Evolutionary conservation across 1,140 invertebrate species (phyloP), one percentile per base, ranked within the genome.

Genomic region (Drosophila prosaltans): DNA sequence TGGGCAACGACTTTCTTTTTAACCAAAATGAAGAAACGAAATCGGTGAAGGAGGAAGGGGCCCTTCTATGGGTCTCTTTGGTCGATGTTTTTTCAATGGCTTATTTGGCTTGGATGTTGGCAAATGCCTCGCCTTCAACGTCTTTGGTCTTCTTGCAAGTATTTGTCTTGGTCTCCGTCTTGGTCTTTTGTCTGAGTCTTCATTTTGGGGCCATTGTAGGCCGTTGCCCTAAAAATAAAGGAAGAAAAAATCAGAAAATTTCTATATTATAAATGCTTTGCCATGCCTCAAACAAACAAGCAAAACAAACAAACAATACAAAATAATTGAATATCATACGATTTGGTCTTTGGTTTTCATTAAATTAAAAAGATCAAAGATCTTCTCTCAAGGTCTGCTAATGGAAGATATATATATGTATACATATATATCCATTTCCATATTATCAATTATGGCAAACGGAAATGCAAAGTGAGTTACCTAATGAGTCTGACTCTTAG

Each of bases 261-360:
- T 88, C 83, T 88, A 88, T 89, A 88, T 88, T 88, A 88, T 16
- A 88, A 88, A 88, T 88, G 83, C 83, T 89, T 75, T 74, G 84
- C 83, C 83, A 86, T 86, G 80, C 80, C 84, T 85, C 82, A 69
- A 51, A 67, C 63, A 58, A 69, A 73, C 63, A 59, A 16, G 16
- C 16, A 16, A 16, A 16, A 16, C 16, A 16, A 16, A 16, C 16
- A 16, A 16, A 16, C 16, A 16, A 16, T 16, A 16, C 16, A 16
- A 16, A 16, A 16, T 16, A 16, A 69, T 51, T 26, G 21, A 21
- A 57, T 4, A n/a, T 57, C 11, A 11, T 11, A 10, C 11, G 6
- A 24, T 9, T 61, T 28, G 60, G 36, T 43, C 57, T 59, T 59
- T 32, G 32, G 36, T 39, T 59, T 16, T 9, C 32, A 10, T 21